Evolutionary conservation across 2,888 invertebrate species (phyloP).

Genomic region (Atherix ibis): DNA sequence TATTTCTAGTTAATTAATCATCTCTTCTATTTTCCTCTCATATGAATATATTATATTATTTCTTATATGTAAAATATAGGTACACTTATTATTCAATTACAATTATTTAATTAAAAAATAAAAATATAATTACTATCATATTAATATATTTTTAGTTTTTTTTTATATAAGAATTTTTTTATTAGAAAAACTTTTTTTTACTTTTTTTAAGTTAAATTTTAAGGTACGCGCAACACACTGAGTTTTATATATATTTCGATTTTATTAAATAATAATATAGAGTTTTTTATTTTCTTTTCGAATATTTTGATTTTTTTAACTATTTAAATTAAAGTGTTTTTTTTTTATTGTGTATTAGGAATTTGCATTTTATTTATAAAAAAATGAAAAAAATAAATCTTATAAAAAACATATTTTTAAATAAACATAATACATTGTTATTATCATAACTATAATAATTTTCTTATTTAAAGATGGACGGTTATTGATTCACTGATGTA

Average conservation of each 20-base stretch:
- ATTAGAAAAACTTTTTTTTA: neutral
- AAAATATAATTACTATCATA: too few relatives aligned
- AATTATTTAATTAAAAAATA: too few relatives aligned
- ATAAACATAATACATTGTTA: too few relatives aligned
- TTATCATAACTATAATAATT: too few relatives aligned
- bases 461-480: slow-evolving; percentile 17
- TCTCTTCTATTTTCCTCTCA: too few relatives aligned
- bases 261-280: slow-evolving; percentile 1
- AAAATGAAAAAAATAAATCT: neutral
- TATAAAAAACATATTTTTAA: neutral
- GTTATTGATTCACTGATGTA: slow-evolving; percentile 17
- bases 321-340: neutral
- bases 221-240: slow-evolving; percentile 12
- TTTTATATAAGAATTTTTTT: too few relatives aligned
- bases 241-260: slow-evolving; percentile 6
- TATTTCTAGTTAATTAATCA: too few relatives aligned
- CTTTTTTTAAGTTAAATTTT: slow-evolving; percentile 1
- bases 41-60: too few relatives aligned
- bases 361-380: neutral
- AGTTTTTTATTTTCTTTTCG: slow-evolving; percentile 2
- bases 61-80: too few relatives aligned
- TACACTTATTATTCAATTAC: too few relatives aligned
- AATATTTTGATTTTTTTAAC: slow-evolving; percentile 4
- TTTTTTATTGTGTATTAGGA: too few relatives aligned
- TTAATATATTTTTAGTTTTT: too few relatives aligned